phyloP scores from a whole-genome alignment of 2,888 invertebrate species.

The Sthenelais limicola region DNA sequence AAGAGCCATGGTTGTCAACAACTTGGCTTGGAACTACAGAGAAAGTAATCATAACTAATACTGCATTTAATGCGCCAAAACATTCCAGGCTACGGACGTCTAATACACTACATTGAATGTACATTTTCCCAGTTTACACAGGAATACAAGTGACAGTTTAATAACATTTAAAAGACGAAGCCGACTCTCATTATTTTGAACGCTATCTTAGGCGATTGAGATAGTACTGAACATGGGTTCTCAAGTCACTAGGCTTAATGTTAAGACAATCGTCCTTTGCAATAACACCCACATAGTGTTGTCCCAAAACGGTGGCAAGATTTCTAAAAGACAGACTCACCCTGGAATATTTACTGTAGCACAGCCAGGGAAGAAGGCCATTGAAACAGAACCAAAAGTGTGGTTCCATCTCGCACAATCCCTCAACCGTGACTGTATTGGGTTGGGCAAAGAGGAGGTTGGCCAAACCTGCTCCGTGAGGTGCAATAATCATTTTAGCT shows the following conservation, averaged over 20 bases:
- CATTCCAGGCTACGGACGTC: no score
- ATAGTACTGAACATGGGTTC: background rate
- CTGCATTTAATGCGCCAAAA: no score
- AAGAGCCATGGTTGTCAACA: no score
- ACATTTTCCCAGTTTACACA: no score
- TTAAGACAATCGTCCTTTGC: slow-evolving; percentile 31
- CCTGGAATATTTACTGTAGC: slow-evolving; percentile 8
- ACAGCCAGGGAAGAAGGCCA: slow-evolving; percentile 34
- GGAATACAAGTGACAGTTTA: no score
- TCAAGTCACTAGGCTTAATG: background rate
- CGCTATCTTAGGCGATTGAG: slow-evolving; percentile 23
- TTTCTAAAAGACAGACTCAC: slow-evolving; percentile 40
- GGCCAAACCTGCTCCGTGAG: slow-evolving; percentile 33
- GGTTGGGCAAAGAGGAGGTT: slow-evolving; percentile 35
- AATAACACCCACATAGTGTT: slow-evolving; percentile 30
- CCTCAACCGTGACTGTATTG: slow-evolving; percentile 21
- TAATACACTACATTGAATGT: no score
- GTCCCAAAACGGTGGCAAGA: slow-evolving; percentile 27
- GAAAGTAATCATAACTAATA: no score
- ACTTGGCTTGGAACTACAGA: no score
- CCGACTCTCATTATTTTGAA: no score
- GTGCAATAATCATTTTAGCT: slow-evolving; percentile 14
- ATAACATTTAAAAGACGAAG: no score
- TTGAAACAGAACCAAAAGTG: slow-evolving; percentile 24
- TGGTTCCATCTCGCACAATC: slow-evolving; percentile 38